Base-by-base conservation (phyloP, 2,113 vertebrate species). In the Phylloscopus trochilus region DNA sequence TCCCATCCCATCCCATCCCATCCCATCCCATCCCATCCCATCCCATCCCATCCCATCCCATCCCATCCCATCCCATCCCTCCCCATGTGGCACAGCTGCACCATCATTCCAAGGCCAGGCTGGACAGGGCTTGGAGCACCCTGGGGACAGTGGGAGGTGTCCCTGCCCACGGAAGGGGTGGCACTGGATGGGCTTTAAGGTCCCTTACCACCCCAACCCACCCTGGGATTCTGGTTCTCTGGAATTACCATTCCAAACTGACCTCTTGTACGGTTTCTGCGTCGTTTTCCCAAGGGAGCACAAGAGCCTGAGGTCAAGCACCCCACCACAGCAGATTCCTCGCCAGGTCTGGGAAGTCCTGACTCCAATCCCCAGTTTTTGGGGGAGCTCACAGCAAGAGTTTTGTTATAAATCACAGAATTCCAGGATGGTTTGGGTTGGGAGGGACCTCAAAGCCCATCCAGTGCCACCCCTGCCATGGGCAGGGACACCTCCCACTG, bases 21-120 rank as follows among this genome's bases (percentile, higher is more conserved):
- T n/a, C n/a, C 12, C 6, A 43, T 46, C 46, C 46, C 46, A 46
- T 21, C n/a, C 20, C 18, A 44, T 44, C 44, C 44, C 44, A 44
- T 44, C 14, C 39, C 39, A 41, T 41, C 11, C 39, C 10, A 3
- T 8, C 3, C 3, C 5, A 30, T 18, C 14, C 55, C 3, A 22
- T 3, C 15, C 35, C 37, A 33, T 19, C 7, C 11, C 21, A 2
- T 2, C 22, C 22, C 26, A 2, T 3, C 51, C 51, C 51, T 51
- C 49, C 16, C 27, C 31, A 2, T 2, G 0, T 1, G 23, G 18
- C 44, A 35, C 30, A 11, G 30, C 31, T 7, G 1, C 49, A 3
- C 2, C 0, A 2, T 30, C 23, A 0, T 24, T 23, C 63, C 70
- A 2, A 35, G 44, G 49, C 55, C 23, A 31, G 47, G n/a, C 5